Conservation (phyloP, 2,797 vertebrate species). For the Acanthurus tractus region DNA sequence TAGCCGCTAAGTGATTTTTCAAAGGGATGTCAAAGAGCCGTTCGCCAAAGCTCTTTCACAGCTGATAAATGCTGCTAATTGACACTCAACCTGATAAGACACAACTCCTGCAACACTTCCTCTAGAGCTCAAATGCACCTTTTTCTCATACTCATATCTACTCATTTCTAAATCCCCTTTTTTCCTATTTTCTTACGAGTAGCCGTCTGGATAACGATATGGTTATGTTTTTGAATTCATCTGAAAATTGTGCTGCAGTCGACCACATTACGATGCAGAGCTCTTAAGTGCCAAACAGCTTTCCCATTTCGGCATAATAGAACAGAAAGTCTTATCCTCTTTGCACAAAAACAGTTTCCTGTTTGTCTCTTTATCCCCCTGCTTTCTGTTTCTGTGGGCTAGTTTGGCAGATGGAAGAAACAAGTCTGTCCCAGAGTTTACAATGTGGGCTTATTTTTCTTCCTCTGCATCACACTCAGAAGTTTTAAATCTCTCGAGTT, state of each 20-base stretch:
- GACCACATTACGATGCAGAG: neutral
- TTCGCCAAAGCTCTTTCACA: neutral
- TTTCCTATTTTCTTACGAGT: neutral
- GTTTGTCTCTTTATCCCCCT: slow-evolving; percentile 17
- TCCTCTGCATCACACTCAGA: slow-evolving; percentile 8
- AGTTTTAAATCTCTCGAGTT: neutral
- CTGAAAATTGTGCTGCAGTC: slow-evolving; percentile 25
- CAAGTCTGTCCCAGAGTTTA: slow-evolving; percentile 19
- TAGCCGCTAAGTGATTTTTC: neutral
- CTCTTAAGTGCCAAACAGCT: slow-evolving; percentile 29
- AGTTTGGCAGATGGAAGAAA: slow-evolving; percentile 8
- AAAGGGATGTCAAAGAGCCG: slow-evolving; percentile 14
- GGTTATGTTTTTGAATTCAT: slow-evolving; percentile 22
- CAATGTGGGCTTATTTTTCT: slow-evolving; percentile 24
- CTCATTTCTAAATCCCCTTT: neutral
- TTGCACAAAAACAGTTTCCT: slow-evolving; percentile 30
- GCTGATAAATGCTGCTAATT: slow-evolving; percentile 1
- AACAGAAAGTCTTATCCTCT: slow-evolving; percentile 40
- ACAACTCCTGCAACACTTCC: no score
- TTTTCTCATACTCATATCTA: neutral
- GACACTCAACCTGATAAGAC: neutral
- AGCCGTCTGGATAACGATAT: slow-evolving; percentile 1
- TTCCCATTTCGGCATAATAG: slow-evolving; percentile 25
- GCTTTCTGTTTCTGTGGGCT: slow-evolving; percentile 10
- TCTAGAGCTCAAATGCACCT: neutral